A percentile compares a stretch with the other conserved stretches of the same genome.
These are phyloP conservation scores for Nomia melanderi DNA, from an alignment of 1,140 invertebrate genomes.

Conservation along the genomic window DNA sequence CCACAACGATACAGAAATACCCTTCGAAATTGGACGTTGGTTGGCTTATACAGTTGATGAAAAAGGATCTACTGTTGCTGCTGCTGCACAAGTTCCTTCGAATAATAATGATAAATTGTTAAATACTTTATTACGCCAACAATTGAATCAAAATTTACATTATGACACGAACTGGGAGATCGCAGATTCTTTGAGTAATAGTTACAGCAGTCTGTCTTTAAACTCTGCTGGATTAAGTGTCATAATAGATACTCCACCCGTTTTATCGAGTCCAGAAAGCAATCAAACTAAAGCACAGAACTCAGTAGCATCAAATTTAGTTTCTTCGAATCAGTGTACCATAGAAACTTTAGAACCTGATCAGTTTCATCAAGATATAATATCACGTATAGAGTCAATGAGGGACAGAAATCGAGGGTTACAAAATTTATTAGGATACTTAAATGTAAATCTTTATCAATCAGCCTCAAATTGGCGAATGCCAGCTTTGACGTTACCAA, in stretches of 20 bases:
- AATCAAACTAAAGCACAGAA: slow-evolving; percentile 73
- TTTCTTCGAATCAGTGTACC: slow-evolving; percentile 64
- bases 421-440: slow-evolving; percentile 70
- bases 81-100: slow-evolving; percentile 75
- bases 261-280: slow-evolving; percentile 73
- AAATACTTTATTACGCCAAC: slow-evolving; percentile 78
- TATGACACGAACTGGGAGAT: slow-evolving; percentile 75
- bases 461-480: slow-evolving; percentile 65
- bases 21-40: slow-evolving; percentile 87
- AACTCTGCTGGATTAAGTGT: slow-evolving; percentile 83
- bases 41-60: slow-evolving; percentile 94
- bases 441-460: slow-evolving; percentile 59
- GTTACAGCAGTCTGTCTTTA: slow-evolving; percentile 81
- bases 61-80: slow-evolving; percentile 83
- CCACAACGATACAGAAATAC: slow-evolving; percentile 88
- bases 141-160: slow-evolving; percentile 69
- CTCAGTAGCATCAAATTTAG: slow-evolving; percentile 64
- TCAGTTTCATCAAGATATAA: slow-evolving; percentile 53
- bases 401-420: slow-evolving; percentile 67
- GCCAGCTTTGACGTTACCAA: slow-evolving; percentile 66
- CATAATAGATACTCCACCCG: slow-evolving; percentile 83
- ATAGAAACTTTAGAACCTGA: slow-evolving; percentile 61
- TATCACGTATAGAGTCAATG: slow-evolving; percentile 59
- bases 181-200: slow-evolving; percentile 80
- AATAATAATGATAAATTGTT: slow-evolving; percentile 74